Conservation (phyloP, 2,113 vertebrate genomes). For the Boulengeromyrus knoepffleri region DNA sequence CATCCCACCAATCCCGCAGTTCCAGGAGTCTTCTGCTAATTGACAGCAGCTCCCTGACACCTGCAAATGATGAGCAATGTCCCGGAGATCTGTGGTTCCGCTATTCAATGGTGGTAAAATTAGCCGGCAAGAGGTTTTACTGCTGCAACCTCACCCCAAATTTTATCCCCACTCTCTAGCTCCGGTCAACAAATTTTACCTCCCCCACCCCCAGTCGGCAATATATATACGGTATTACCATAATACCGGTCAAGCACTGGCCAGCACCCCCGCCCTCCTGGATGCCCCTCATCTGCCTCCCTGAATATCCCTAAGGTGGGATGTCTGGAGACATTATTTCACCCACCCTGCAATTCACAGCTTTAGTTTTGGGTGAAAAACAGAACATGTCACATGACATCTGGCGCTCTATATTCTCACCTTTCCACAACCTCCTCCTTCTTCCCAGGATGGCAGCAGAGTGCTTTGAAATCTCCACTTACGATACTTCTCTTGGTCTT, state of each 20-base stretch:
- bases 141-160: too few species aligned
- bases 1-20: not conserved
- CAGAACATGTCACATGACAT: not conserved
- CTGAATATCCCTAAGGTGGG: not conserved
- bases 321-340: not conserved
- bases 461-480: not conserved
- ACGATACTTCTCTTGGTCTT: not conserved
- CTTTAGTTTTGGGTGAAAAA: not conserved
- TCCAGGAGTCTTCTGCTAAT: not conserved
- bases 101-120: too few species aligned
- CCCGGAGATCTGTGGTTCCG: not conserved
- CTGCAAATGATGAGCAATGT: not conserved
- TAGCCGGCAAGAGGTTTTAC: not conserved
- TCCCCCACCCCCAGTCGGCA: not conserved
- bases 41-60: too few species aligned
- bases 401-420: not conserved
- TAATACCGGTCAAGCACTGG: not conserved
- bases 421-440: not conserved
- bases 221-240: not conserved
- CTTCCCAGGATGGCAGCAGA: not conserved
- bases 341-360: not conserved
- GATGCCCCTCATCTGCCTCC: not conserved
- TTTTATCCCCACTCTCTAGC: not conserved
- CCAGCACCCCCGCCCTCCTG: too few species aligned
- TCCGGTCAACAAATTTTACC: too few species aligned